Percentiles rank a stretch among this genome's conserved stretches.
Evolutionary conservation across 2,888 invertebrate genomes (phyloP).

Genomic region (Loripinus fragilis): DNA sequence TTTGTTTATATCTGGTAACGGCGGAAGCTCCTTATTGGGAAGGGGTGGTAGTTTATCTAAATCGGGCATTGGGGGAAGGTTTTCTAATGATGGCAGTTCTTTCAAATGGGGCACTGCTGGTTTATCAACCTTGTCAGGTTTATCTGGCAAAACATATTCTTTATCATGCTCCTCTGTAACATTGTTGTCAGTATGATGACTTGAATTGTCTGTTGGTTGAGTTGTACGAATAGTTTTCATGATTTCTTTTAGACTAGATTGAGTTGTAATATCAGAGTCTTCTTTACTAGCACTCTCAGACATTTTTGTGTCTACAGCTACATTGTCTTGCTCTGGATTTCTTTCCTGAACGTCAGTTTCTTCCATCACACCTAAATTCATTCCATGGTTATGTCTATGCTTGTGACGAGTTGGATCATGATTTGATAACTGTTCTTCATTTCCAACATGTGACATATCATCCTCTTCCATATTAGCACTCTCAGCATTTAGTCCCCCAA

Average conservation of each 20-base stretch:
- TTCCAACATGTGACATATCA: too few species aligned
- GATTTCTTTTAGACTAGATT: neutral
- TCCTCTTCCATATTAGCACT: neutral
- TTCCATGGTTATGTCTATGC: constrained; percentile 44
- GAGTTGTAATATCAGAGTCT: neutral
- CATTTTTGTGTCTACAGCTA: neutral
- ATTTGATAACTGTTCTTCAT: too few species aligned
- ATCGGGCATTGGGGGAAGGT: neutral
- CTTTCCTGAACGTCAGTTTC: neutral
- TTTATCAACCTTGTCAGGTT: neutral
- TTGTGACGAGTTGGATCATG: constrained; percentile 12
- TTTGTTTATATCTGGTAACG: neutral
- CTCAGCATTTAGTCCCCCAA: neutral
- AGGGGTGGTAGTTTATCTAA: constrained; percentile 15
- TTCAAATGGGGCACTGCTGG: neutral
- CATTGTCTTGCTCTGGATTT: neutral
- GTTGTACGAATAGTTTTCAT: neutral
- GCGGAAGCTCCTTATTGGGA: neutral
- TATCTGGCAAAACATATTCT: neutral
- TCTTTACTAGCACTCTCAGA: neutral
- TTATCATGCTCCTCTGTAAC: neutral
- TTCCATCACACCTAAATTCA: neutral
- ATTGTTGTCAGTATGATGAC: too few species aligned
- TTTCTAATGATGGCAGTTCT: neutral
- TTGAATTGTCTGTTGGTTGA: neutral